A percentile compares a stretch with the other conserved stretches of the same genome.
These are phyloP conservation scores for Cheilosia scutellata DNA, from an alignment of 2,888 invertebrate genomes.

Conservation along the genomic window DNA sequence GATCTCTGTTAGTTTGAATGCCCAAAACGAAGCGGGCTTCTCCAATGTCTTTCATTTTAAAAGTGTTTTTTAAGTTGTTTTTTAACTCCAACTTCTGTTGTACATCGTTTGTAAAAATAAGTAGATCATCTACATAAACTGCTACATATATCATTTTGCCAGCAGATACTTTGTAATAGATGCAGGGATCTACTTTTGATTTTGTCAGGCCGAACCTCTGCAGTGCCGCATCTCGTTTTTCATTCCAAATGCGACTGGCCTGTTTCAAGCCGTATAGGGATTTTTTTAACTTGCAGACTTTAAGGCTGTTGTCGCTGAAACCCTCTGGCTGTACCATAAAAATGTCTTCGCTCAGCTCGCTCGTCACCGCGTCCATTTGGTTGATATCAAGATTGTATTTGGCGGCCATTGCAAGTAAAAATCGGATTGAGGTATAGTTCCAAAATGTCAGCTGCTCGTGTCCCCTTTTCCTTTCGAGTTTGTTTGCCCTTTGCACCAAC, in stretches of 20 bases:
- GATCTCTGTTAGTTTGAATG: not conserved
- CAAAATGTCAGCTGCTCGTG: not conserved
- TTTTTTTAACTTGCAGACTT: constrained; percentile 35
- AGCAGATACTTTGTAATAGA: not conserved
- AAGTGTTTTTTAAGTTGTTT: too few relatives aligned
- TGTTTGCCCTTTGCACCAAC: constrained; percentile 10
- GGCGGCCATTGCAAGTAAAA: constrained; percentile 9
- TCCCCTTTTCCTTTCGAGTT: not conserved
- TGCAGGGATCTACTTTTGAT: not conserved
- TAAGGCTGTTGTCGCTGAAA: not conserved
- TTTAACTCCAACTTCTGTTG: too few relatives aligned
- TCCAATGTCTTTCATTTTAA: too few relatives aligned
- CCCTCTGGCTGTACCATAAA: constrained; percentile 22
- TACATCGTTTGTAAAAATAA: too few relatives aligned
- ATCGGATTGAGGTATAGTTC: constrained; percentile 7
- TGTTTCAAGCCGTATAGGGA: constrained; percentile 23
- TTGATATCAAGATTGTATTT: constrained; percentile 2
- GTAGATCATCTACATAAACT: too few relatives aligned
- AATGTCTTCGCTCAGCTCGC: constrained; percentile 2
- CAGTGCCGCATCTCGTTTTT: constrained; percentile 8
- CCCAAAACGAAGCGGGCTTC: not conserved
- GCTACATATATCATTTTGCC: too few relatives aligned
- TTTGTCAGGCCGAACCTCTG: not conserved
- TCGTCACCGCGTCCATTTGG: constrained; percentile 24
- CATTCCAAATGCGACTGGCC: constrained; percentile 21